Conservation (phyloP, 2,888 invertebrate genomes). For the Agriopis marginaria region DNA sequence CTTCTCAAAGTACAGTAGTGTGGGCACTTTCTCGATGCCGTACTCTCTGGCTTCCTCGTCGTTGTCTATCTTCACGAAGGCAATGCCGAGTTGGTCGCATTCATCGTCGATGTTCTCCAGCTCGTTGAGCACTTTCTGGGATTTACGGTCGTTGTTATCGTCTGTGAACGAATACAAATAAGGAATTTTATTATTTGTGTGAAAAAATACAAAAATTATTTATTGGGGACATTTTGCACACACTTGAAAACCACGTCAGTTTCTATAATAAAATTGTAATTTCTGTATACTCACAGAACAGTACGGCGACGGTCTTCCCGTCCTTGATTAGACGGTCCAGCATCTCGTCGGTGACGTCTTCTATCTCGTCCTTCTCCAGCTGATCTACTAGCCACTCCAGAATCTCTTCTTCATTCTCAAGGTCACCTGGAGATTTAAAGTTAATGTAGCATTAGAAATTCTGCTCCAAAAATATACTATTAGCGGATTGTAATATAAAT, state of each 20-base stretch:
- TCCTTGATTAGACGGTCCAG: conserved; percentile 95
- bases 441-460: not conserved
- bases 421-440: conserved; percentile 85
- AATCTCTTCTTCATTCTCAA: conserved; percentile 95
- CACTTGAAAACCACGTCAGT: no score
- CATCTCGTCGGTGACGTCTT: conserved; percentile 98
- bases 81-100: conserved; percentile 94
- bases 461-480: not conserved
- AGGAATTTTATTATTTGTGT: not conserved
- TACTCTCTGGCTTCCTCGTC: conserved; percentile 96
- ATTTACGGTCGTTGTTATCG: conserved; percentile 95
- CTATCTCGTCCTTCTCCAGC: conserved; percentile 96
- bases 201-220: no score
- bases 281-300: conserved; percentile 92
- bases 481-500: not conserved
- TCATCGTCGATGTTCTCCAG: conserved; percentile 97
- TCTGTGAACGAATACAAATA: conserved; percentile 81
- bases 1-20: conserved; percentile 93
- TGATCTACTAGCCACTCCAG: conserved; percentile 95
- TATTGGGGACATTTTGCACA: no score
- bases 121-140: conserved; percentile 94
- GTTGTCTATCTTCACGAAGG: conserved; percentile 97
- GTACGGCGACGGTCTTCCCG: conserved; percentile 94
- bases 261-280: no score
- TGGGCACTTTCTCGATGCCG: conserved; percentile 95